Base-by-base conservation (phyloP, 2,113 vertebrate genomes). In the Engystomops pustulosus region DNA sequence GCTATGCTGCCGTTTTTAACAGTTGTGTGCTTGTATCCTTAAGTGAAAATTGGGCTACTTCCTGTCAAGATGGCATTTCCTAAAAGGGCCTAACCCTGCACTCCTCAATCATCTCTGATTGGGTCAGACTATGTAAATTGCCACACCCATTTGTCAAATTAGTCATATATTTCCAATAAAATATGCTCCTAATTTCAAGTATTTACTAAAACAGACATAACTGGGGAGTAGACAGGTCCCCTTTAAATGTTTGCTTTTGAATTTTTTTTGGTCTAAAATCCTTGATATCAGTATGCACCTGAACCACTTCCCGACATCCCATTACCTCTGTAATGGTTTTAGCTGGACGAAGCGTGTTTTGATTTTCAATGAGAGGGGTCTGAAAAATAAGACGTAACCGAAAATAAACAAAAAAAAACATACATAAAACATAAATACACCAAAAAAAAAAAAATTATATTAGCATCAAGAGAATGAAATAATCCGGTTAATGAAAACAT, bases 301-400 rank as follows among this genome's bases (percentile, higher is more conserved):
- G 53, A 83, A 86, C 72, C 87, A 87, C 87, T 90, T 85, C 89
- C 80, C 86, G 90, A 83, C 86, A 45, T 87, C 89, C 91, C 90
- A 91, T 91, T 97, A 97, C 96, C 96, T 96, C 94, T 86, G 90
- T 90, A 94, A 95, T 93, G 91, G 90, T 94, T 96, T 95, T 95
- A 94, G 90, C 88, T 91, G 94, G 92, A 87, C 90, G 92, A 86
- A 93, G 88, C 94, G 96, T 91, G 90, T 93, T 93, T 88, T 94
- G 93, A 91, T 93, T 95, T 92, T 97, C 94, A 95, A 90, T 94
- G 90, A 96, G 93, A 89, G 95, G 93, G 90, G 94, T 96, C 96
- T 98, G 96, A 92, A 97, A 98, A 96, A 96, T 92, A 95, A 96
- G 95, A 94, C 86, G 69, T 27, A 92, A 93, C 86, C 85, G 88